A percentile compares a stretch with the other conserved stretches of the same genome.
phyloP scores from a whole-genome alignment of 2,888 invertebrate species.

The Limnephilus rhombicus region DNA sequence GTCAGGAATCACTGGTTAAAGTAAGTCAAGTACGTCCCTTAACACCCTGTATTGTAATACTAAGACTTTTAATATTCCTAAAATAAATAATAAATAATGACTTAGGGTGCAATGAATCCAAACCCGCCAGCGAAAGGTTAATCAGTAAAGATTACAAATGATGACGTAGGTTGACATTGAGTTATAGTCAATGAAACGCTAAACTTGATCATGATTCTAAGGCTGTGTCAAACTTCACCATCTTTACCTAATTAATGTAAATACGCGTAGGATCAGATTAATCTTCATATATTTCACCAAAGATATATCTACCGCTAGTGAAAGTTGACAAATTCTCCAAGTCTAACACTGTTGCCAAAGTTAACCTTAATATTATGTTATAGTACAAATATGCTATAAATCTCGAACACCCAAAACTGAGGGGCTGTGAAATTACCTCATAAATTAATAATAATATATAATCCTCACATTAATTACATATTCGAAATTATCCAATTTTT shows the following conservation, averaged over 20 bases:
- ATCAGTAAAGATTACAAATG: slow-evolving; percentile 1
- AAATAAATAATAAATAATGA: neutral
- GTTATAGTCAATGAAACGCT: neutral
- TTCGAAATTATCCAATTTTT: no score
- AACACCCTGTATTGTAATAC: no score
- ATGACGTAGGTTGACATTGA: neutral
- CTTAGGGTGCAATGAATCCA: neutral
- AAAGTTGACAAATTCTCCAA: neutral
- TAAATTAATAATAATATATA: neutral
- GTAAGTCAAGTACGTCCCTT: no score
- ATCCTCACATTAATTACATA: no score
- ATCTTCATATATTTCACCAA: neutral
- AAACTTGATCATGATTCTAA: neutral
- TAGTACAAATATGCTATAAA: no score
- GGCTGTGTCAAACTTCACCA: neutral
- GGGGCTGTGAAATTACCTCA: neutral
- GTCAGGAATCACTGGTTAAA: no score
- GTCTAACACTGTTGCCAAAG: neutral
- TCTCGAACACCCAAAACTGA: neutral
- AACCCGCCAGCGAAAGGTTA: neutral
- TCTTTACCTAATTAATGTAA: neutral
- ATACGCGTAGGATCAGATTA: neutral
- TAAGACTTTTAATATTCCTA: neutral
- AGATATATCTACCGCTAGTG: neutral
- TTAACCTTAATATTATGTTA: neutral